Percentiles rank a stretch among this genome's conserved stretches.
These are phyloP conservation scores for Uromys caudimaculatus DNA, from an alignment of 2,797 vertebrate species.

Conservation along the genomic window DNA sequence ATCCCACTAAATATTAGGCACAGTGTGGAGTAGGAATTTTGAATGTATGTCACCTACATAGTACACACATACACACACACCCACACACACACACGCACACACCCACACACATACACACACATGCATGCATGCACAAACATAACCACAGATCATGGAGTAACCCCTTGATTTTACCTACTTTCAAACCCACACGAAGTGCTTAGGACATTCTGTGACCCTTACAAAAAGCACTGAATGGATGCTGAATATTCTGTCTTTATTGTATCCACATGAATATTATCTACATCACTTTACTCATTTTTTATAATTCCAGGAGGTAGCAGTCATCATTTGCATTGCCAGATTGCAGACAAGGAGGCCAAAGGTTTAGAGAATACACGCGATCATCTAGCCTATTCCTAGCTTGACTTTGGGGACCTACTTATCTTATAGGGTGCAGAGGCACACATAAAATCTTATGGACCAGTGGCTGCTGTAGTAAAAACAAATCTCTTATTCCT, in stretches of 20 bases:
- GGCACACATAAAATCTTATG: not conserved
- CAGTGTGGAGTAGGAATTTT: not conserved
- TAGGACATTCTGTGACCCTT: not conserved
- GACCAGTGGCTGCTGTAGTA: not conserved
- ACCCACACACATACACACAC: not conserved
- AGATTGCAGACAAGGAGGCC: slow-evolving; percentile 26
- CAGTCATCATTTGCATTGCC: slow-evolving; percentile 34
- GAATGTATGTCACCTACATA: not conserved
- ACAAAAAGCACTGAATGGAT: slow-evolving; percentile 47
- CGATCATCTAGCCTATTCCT: not conserved
- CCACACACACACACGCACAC: not conserved
- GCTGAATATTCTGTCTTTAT: slow-evolving; percentile 7
- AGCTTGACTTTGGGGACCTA: not conserved
- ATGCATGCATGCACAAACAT: not conserved
- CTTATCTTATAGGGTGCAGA: not conserved
- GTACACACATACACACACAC: not conserved
- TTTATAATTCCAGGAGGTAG: not conserved
- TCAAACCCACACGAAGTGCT: slow-evolving; percentile 19
- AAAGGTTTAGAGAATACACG: not conserved
- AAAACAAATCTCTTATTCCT: not conserved
- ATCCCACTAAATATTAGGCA: not conserved
- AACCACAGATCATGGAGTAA: not conserved
- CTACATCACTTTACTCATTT: not conserved
- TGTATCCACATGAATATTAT: slow-evolving; percentile 2
- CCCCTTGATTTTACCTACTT: not conserved